phyloP scores from a whole-genome alignment of 2,888 invertebrate genomes.

The Acronicta aceris region DNA sequence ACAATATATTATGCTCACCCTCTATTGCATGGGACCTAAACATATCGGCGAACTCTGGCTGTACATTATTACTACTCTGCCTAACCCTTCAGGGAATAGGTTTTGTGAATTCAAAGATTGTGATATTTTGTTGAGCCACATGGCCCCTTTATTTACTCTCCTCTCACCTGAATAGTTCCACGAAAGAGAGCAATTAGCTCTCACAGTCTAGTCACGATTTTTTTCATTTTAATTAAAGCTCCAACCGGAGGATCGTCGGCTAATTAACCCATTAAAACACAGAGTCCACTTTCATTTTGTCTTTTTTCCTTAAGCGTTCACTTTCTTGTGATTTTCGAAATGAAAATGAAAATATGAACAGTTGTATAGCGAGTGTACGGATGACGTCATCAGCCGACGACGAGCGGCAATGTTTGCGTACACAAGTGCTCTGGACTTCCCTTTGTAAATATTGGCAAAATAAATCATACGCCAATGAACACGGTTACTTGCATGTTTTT shows the following conservation, averaged over 20 bases:
- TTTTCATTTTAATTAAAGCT: conserved; percentile 89
- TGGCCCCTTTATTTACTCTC: conserved; percentile 72
- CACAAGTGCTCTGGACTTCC: conserved; percentile 44
- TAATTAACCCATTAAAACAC: conserved; percentile 89
- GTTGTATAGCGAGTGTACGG: conserved; percentile 27
- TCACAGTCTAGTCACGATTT: conserved; percentile 85
- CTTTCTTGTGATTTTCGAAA: conserved; percentile 84
- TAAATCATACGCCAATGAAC: conserved; percentile 43
- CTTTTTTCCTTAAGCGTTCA: conserved; percentile 80
- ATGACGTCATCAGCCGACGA: conserved; percentile 26
- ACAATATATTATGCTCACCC: too few relatives aligned
- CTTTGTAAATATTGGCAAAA: conserved; percentile 45
- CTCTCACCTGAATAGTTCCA: conserved; percentile 86
- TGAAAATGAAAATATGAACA: conserved; percentile 67
- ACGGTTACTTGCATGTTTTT: conserved; percentile 16
- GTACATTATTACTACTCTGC: too few relatives aligned
- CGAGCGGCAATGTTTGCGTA: conserved; percentile 38
- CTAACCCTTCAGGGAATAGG: too few relatives aligned
- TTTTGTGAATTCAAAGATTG: conserved; percentile 15
- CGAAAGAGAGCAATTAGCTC: conserved; percentile 85
- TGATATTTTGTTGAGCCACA: conserved; percentile 58
- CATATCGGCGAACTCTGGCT: too few relatives aligned
- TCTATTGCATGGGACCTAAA: too few relatives aligned
- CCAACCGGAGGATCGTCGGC: conserved; percentile 84
- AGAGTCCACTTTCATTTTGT: conserved; percentile 84